phyloP scores from a whole-genome alignment of 2,797 vertebrate species.

The Cirrhinus mrigala region DNA sequence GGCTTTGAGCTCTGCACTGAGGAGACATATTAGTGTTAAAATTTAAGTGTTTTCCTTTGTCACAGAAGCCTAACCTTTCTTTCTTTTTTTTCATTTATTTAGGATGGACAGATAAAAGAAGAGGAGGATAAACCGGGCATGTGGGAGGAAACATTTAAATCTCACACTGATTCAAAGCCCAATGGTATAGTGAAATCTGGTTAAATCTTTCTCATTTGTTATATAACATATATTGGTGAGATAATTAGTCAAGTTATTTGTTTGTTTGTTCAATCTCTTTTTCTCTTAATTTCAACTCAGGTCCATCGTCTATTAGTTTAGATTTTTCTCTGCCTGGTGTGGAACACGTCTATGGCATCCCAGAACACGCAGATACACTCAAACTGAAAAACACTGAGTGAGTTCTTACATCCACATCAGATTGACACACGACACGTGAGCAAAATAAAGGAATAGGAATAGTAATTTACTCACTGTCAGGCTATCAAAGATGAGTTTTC shows the following conservation, averaged over 20 bases:
- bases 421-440: not conserved
- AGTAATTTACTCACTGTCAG: not conserved
- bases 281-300: constrained; percentile 67
- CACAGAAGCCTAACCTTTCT: not conserved
- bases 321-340: constrained; percentile 93
- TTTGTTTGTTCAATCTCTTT: not conserved
- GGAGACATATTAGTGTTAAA: not conserved
- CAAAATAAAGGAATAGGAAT: not conserved
- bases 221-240: not conserved
- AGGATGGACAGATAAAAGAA: constrained; percentile 72
- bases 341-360: constrained; percentile 93
- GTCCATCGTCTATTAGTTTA: constrained; percentile 89
- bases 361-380: constrained; percentile 89
- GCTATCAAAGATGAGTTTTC: not conserved
- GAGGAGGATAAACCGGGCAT: constrained; percentile 82
- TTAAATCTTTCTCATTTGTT: not conserved
- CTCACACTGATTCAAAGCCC: constrained; percentile 89
- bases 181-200: constrained; percentile 76
- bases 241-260: not conserved
- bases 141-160: constrained; percentile 96
- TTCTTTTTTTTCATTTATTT: not conserved
- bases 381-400: constrained; percentile 91
- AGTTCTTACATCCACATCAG: constrained; percentile 64
- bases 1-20: not conserved
- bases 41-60: not conserved